Percentiles rank a stretch among this genome's conserved stretches.
Evolutionary conservation across 2,888 invertebrate species (phyloP).

Genomic region (Ectemnius lituratus): DNA sequence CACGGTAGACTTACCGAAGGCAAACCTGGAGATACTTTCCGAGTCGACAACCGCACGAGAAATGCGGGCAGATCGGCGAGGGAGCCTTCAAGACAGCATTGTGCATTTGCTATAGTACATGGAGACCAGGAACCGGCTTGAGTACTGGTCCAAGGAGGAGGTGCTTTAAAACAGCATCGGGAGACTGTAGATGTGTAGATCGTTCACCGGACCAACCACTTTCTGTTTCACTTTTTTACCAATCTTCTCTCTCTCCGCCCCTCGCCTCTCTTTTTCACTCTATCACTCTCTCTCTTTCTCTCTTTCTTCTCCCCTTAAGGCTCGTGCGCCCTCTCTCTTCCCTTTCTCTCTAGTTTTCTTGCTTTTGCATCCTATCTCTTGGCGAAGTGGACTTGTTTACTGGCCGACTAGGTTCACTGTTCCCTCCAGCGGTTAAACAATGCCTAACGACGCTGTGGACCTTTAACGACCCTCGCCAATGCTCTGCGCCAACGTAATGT

Average conservation of each 20-base stretch:
- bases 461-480: constrained; percentile 54
- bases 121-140: constrained; percentile 66
- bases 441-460: constrained; percentile 55
- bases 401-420: constrained; percentile 60
- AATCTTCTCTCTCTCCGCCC: constrained; percentile 25
- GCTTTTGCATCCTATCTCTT: no score
- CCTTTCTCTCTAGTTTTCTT: no score
- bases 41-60: constrained; percentile 78
- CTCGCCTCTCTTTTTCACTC: not conserved
- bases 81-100: constrained; percentile 68
- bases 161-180: constrained; percentile 62
- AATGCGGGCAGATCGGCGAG: constrained; percentile 74
- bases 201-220: constrained; percentile 76
- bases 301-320: no score
- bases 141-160: constrained; percentile 54
- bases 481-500: constrained; percentile 27
- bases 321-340: no score
- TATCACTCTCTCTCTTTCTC: not conserved
- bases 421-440: constrained; percentile 59
- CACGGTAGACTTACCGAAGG: constrained; percentile 71
- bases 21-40: constrained; percentile 75
- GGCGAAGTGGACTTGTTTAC: constrained; percentile 65
- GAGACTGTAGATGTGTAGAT: constrained; percentile 64
- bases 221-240: constrained; percentile 73
- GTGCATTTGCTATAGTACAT: constrained; percentile 57